Conservation (phyloP, 2,113 vertebrate species). For the Lepus americanus region DNA sequence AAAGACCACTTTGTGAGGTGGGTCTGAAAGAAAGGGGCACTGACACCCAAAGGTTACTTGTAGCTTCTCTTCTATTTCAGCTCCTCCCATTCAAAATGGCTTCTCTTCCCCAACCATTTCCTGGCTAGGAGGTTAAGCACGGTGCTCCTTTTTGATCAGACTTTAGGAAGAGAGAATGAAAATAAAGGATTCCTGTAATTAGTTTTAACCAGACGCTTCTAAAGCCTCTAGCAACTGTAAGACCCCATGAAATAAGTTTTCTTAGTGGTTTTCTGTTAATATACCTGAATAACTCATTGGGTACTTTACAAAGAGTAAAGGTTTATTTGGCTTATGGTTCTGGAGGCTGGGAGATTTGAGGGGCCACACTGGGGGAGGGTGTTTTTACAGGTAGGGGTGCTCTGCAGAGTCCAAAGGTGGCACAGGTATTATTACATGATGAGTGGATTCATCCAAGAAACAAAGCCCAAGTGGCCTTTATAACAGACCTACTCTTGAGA, state of each 20-base stretch:
- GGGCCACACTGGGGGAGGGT: too few species aligned
- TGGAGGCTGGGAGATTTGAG: too few species aligned
- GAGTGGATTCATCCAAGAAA: too few species aligned
- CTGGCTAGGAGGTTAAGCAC: neutral
- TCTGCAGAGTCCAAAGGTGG: too few species aligned
- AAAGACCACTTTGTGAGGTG: neutral
- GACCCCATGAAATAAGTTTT: neutral
- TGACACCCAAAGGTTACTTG: neutral
- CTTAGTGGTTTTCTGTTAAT: too few species aligned
- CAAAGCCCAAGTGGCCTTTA: too few species aligned
- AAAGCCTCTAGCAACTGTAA: neutral
- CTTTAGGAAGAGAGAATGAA: neutral
- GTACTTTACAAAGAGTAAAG: too few species aligned
- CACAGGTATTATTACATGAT: too few species aligned
- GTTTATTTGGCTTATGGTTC: too few species aligned
- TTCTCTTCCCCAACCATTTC: neutral
- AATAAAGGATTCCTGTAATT: conserved; percentile 23
- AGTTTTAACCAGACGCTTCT: neutral
- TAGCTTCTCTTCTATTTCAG: neutral
- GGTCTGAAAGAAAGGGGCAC: neutral
- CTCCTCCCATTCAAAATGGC: conserved; percentile 30
- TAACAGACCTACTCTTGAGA: too few species aligned
- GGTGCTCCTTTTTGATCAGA: neutral
- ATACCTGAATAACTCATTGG: too few species aligned
- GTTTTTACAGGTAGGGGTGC: too few species aligned